These are phyloP conservation scores for Drosophila macrospina DNA, from an alignment of 2,888 invertebrate genomes.

Conservation along the genomic window DNA sequence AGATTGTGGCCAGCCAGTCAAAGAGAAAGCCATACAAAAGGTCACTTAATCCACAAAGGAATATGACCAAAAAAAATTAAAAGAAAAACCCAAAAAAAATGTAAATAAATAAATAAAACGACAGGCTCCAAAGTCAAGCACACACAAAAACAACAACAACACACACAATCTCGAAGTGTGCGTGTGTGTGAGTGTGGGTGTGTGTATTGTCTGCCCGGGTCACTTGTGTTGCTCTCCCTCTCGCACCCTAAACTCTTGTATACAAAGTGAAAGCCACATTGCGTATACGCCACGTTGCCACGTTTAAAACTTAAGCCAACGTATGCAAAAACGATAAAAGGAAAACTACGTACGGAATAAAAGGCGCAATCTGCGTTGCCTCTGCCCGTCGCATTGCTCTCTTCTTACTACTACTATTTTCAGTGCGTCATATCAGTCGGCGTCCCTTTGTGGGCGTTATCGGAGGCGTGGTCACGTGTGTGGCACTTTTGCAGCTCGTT, in stretches of 20 bases:
- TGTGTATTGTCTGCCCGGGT: constrained; percentile 24
- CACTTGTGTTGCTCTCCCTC: constrained; percentile 17
- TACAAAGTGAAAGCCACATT: constrained; percentile 22
- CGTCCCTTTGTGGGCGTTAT: constrained; percentile 11
- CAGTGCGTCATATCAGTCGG: constrained; percentile 19
- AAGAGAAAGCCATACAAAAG: constrained; percentile 37
- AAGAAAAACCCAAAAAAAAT: background rate
- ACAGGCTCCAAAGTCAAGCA: constrained; percentile 26
- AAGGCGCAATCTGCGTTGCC: constrained; percentile 28
- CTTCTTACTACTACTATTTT: background rate
- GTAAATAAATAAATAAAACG: constrained; percentile 33
- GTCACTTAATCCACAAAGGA: constrained; percentile 54
- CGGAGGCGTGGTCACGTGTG: constrained; percentile 41
- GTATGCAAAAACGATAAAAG: constrained; percentile 49
- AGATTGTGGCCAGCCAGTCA: constrained; percentile 12
- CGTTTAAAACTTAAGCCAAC: constrained; percentile 45
- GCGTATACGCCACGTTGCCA: constrained; percentile 49
- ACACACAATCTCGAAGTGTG: constrained; percentile 3
- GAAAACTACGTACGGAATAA: constrained; percentile 22
- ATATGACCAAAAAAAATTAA: constrained; percentile 20
- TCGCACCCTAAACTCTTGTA: constrained; percentile 9
- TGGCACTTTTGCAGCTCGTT: constrained; percentile 36
- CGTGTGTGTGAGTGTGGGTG: constrained; percentile 7
- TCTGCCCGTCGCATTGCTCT: too few species aligned
- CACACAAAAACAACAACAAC: constrained; percentile 16